Base-by-base conservation (phyloP, 2,113 vertebrate species). In the Myotis yumanensis region DNA sequence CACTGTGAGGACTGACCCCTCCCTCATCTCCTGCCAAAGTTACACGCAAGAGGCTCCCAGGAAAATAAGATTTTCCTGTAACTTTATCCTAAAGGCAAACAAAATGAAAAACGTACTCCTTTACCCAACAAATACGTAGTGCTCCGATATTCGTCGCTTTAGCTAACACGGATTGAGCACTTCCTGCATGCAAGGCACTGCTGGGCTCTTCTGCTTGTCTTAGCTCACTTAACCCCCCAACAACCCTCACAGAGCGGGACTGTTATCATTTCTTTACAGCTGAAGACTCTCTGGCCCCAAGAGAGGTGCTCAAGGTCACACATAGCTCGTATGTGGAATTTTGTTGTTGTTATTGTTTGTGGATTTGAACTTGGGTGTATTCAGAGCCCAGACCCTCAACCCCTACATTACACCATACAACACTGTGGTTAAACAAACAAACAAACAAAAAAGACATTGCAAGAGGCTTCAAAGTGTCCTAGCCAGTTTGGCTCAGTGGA, bases 51-150 rank as follows among this genome's bases (percentile, higher is more conserved):
- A 71, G 52, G 43, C 62, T 79, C 37, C 37, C 51, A 16, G 62
- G 40, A 35, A 75, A 52, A 71, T 86, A 14, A 68, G 54, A 17
- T 20, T 77, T 93, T 90, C 84, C 69, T 66, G 73, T 32, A 64
- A 77, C 35, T 95, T 92, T 89, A 83, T 64, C 59, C 37, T 17
- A 62, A 96, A 68, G 59, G 81, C 72, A 96, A 90, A 54, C 43
- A 90, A 86, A 75, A 48, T 48, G 66, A 79, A 82, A 94, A 71
- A 69, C 35, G n/a, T 14, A 64, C 22, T 75, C 40, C 66, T 59
- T 79, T 75, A n/a, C 81, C 57, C 54, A 86, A 69, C 51, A 95
- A 90, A 88, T 51, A 51, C 40, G 8, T 18, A 69, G 37, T 18
- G 18, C 37, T 23, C 15, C 2, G 35, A 22, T 69, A 71, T 64